A percentile compares a stretch with the other conserved stretches of the same genome.
Evolutionary conservation across 1,140 invertebrate genomes (phyloP).

Genomic region (Paraescarpia echinospica): DNA sequence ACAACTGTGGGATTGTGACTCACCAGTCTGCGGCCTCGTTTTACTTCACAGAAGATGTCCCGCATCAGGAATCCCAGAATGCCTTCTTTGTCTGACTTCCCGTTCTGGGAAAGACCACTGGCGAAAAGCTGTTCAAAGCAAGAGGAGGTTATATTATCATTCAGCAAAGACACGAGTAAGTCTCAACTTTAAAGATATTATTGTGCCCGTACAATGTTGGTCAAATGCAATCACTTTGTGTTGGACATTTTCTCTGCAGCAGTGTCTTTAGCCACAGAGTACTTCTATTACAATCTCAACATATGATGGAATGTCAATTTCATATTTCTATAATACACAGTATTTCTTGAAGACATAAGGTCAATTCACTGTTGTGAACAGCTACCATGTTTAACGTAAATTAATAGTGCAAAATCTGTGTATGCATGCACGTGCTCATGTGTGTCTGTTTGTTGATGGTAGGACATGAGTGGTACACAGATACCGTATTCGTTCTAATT

Average conservation of each 20-base stretch:
- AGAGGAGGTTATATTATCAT: background rate
- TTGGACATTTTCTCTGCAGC: background rate
- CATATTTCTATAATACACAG: no score
- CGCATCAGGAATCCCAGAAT: conserved; percentile 65
- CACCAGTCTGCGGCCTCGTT: conserved; percentile 61
- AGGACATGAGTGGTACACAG: no score
- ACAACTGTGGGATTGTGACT: conserved; percentile 36
- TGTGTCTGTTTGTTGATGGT: no score
- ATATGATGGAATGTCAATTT: background rate
- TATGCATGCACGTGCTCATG: no score
- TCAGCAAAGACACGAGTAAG: conserved; percentile 9
- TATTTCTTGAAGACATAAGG: no score
- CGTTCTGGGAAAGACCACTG: conserved; percentile 64
- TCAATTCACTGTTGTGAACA: no score
- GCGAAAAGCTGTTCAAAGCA: conserved; percentile 62
- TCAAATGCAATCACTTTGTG: background rate
- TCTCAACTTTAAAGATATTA: no score
- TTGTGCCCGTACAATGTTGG: no score
- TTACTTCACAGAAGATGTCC: conserved; percentile 64
- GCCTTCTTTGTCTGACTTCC: conserved; percentile 60
- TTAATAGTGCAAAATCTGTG: no score
- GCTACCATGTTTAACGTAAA: no score
- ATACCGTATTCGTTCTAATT: no score
- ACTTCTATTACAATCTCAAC: background rate
- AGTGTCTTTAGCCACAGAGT: background rate